Percentiles rank a stretch among this genome's conserved stretches.
phyloP scores from a whole-genome alignment of 2,888 invertebrate genomes.

The Thyatira batis region DNA sequence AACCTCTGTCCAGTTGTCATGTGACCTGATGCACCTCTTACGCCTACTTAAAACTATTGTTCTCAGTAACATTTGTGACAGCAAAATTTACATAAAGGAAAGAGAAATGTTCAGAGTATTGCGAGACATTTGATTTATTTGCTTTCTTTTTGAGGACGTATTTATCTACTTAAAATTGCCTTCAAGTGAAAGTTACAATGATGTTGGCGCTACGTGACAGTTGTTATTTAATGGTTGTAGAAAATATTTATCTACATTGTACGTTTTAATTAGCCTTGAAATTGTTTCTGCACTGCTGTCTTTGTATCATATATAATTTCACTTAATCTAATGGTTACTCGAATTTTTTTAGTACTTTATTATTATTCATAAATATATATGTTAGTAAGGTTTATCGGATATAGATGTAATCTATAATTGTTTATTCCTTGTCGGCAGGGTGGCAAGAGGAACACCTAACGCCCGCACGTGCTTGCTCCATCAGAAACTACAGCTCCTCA shows the following conservation, averaged over 20 bases:
- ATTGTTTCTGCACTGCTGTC: background rate
- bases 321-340: no score
- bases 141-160: constrained; percentile 66
- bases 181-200: constrained; percentile 67
- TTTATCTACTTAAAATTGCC: constrained; percentile 58
- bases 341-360: no score
- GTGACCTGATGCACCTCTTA: constrained; percentile 12
- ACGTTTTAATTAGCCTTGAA: background rate
- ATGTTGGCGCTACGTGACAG: constrained; percentile 52
- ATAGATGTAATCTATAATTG: constrained; percentile 7
- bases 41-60: constrained; percentile 16
- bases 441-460: constrained; percentile 92
- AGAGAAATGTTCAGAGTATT: constrained; percentile 59
- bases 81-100: constrained; percentile 51
- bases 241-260: background rate
- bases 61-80: constrained; percentile 16
- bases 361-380: background rate
- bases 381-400: no score
- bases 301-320: background rate
- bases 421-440: constrained; percentile 78
- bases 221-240: constrained; percentile 19
- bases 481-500: constrained; percentile 96
- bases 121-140: constrained; percentile 60
- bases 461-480: constrained; percentile 94
- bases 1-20: constrained; percentile 15